phyloP scores from a whole-genome alignment of 2,113 vertebrate genomes.

The Limnothrissa miodon region DNA sequence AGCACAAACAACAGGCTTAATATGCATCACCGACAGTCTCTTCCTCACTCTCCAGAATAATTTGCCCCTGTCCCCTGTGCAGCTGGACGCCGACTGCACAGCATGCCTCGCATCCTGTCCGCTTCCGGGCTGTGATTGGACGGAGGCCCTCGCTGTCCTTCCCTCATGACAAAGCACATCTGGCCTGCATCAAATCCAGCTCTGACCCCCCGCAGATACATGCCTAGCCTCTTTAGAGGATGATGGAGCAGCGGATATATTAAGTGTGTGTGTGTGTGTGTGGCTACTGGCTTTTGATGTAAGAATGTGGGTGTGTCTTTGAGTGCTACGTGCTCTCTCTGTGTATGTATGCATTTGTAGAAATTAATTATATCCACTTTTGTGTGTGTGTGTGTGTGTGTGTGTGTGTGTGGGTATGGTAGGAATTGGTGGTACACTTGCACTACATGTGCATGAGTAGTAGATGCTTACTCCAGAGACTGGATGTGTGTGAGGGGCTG shows the following conservation, averaged over 20 bases:
- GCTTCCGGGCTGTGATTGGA: neutral
- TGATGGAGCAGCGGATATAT: neutral
- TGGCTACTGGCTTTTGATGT: neutral
- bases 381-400: neutral
- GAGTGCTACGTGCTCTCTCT: neutral
- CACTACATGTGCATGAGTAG: no score
- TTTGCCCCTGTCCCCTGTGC: neutral
- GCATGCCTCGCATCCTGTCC: neutral
- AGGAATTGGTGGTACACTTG: no score
- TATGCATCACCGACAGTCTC: neutral
- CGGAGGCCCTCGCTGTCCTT: neutral
- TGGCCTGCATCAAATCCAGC: slow-evolving; percentile 5
- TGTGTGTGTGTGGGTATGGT: neutral
- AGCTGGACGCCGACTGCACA: neutral
- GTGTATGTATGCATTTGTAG: no score
- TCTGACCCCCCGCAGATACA: neutral
- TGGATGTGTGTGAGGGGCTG: no score
- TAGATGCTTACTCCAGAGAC: no score
- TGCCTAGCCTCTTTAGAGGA: neutral
- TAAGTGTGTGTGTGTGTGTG: neutral
- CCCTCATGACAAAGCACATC: slow-evolving; percentile 2
- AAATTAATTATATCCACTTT: no score
- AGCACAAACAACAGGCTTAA: slow-evolving; percentile 2
- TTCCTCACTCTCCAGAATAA: neutral
- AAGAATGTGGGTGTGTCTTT: neutral